A percentile compares a stretch with the other conserved stretches of the same genome.
phyloP scores from a whole-genome alignment of 2,888 invertebrate species.

The Cephus pulcher region DNA sequence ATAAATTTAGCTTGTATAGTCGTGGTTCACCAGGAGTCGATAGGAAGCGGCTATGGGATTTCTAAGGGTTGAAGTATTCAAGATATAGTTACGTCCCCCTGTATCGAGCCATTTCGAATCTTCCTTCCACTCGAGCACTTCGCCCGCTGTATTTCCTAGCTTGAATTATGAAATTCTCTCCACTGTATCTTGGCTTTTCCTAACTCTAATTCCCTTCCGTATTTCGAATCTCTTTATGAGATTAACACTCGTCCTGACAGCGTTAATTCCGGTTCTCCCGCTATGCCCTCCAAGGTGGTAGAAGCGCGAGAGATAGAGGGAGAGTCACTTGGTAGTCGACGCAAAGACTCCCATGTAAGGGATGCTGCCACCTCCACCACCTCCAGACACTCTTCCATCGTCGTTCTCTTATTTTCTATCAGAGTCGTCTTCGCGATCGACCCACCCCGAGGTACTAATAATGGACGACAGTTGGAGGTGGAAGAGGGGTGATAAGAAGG shows the following conservation, averaged over 20 bases:
- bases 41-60: constrained; percentile 9
- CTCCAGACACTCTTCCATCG: neutral
- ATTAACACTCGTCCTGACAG: constrained; percentile 36
- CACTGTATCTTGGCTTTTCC: neutral
- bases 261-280: constrained; percentile 31
- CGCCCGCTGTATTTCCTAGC: neutral
- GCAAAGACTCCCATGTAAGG: constrained; percentile 59
- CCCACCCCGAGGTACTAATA: neutral
- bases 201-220: constrained; percentile 6
- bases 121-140: neutral
- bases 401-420: constrained; percentile 14
- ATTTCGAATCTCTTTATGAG: constrained; percentile 29
- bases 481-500: constrained; percentile 20
- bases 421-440: neutral
- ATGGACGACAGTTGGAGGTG: neutral
- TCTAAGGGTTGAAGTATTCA: constrained; percentile 18
- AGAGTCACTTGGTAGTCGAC: constrained; percentile 60
- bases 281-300: constrained; percentile 22
- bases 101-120: neutral
- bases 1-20: constrained; percentile 9
- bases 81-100: neutral
- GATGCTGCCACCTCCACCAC: constrained; percentile 27
- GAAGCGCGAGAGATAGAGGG: constrained; percentile 35
- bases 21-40: neutral
- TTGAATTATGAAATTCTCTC: neutral